A percentile compares a stretch with the other conserved stretches of the same genome.
These are phyloP conservation scores for Coracopsis vasa DNA, from an alignment of 2,113 vertebrate species.

Conservation along the genomic window DNA sequence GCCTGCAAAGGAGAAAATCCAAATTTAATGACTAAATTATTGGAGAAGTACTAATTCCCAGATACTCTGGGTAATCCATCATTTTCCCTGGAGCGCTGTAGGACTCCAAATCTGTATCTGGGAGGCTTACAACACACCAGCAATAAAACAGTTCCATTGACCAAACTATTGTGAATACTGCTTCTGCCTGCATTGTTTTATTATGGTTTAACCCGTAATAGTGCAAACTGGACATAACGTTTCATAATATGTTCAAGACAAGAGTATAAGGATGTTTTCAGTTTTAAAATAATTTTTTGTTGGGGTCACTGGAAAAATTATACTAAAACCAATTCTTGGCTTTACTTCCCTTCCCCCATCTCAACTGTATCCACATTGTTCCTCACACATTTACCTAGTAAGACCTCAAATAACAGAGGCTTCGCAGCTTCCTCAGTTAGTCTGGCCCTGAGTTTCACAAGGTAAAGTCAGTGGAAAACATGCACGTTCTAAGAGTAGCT, in stretches of 20 bases:
- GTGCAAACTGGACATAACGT: neutral
- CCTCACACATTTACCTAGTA: neutral
- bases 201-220: neutral
- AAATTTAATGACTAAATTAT: neutral
- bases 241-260: neutral
- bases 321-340: neutral
- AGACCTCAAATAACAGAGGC: neutral
- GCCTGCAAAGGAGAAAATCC: conserved; percentile 50
- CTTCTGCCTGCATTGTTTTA: neutral
- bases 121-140: neutral
- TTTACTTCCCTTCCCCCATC: neutral
- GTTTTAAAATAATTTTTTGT: neutral
- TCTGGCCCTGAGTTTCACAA: neutral
- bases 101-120: neutral
- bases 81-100: neutral
- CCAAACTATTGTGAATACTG: neutral
- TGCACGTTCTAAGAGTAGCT: neutral
- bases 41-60: neutral
- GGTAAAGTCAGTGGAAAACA: neutral
- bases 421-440: neutral
- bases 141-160: neutral
- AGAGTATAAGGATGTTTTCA: neutral
- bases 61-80: neutral
- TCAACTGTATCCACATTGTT: neutral
- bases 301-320: neutral